These are phyloP conservation scores for Helleia helle DNA, from an alignment of 2,888 invertebrate species.

Conservation along the genomic window DNA sequence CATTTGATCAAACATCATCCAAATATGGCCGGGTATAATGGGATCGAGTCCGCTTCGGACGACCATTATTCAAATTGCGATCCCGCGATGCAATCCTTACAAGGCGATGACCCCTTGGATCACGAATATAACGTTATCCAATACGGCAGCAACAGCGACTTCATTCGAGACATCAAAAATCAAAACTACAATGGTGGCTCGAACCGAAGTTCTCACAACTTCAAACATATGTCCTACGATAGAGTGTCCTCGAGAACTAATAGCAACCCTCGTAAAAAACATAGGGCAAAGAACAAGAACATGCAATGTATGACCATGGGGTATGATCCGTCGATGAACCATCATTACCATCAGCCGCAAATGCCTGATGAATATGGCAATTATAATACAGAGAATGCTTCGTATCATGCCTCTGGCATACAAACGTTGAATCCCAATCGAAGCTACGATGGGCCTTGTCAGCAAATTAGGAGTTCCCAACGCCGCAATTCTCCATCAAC, in stretches of 20 bases:
- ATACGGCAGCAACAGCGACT: slow-evolving; percentile 65
- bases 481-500: slow-evolving; percentile 62
- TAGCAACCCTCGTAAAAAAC: slow-evolving; percentile 67
- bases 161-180: slow-evolving; percentile 66
- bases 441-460: slow-evolving; percentile 58
- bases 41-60: slow-evolving; percentile 65
- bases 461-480: slow-evolving; percentile 53
- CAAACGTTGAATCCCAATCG: slow-evolving; percentile 68
- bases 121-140: slow-evolving; percentile 71
- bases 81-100: slow-evolving; percentile 63
- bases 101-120: slow-evolving; percentile 64
- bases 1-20: slow-evolving; percentile 68
- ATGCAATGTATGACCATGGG: slow-evolving; percentile 75
- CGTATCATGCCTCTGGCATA: slow-evolving; percentile 67
- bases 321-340: slow-evolving; percentile 67
- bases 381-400: slow-evolving; percentile 63
- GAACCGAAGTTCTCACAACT: slow-evolving; percentile 65
- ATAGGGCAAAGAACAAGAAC: slow-evolving; percentile 63
- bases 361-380: slow-evolving; percentile 64
- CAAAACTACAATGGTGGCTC: slow-evolving; percentile 71
- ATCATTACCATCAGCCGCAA: slow-evolving; percentile 70
- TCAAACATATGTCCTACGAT: slow-evolving; percentile 70
- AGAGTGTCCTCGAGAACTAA: slow-evolving; percentile 66
- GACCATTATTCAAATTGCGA: slow-evolving; percentile 71
- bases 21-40: slow-evolving; percentile 56